Percentiles rank a stretch among this genome's conserved stretches.
These are phyloP conservation scores for Steromphala cineraria DNA, from an alignment of 2,888 invertebrate species.

Conservation along the genomic window DNA sequence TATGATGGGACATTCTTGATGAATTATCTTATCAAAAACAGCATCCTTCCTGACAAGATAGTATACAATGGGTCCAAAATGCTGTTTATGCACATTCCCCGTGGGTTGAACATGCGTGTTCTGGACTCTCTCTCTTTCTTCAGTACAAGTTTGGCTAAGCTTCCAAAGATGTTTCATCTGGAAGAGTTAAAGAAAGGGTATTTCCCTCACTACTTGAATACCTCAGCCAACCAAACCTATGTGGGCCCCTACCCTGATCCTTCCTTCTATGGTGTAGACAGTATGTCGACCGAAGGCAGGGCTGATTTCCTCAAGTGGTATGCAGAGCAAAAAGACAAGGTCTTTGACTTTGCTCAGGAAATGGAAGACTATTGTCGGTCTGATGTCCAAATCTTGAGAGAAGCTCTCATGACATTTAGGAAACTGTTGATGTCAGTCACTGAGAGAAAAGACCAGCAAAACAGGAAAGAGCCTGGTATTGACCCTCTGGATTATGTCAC, in stretches of 20 bases:
- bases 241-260: conserved; percentile 36
- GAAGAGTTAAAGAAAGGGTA: conserved; percentile 38
- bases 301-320: conserved; percentile 31
- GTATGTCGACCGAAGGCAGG: conserved; percentile 24
- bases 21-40: conserved; percentile 24
- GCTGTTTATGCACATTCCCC: conserved; percentile 30
- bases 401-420: conserved; percentile 27
- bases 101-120: conserved; percentile 31
- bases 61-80: conserved; percentile 36
- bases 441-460: no score
- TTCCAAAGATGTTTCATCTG: conserved; percentile 39
- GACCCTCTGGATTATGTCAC: neutral
- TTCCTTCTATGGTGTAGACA: conserved; percentile 31
- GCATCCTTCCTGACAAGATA: conserved; percentile 26
- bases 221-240: conserved; percentile 35
- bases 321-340: neutral
- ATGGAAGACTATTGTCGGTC: no score
- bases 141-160: conserved; percentile 33
- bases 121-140: conserved; percentile 37
- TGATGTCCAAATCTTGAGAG: no score
- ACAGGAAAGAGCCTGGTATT: no score
- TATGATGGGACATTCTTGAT: conserved; percentile 22
- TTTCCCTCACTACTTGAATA: conserved; percentile 43
- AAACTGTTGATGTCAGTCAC: conserved; percentile 29
- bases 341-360: no score